Evolutionary conservation across 2,888 invertebrate genomes (phyloP).

Genomic region (Orthonychiurus folsomi): DNA sequence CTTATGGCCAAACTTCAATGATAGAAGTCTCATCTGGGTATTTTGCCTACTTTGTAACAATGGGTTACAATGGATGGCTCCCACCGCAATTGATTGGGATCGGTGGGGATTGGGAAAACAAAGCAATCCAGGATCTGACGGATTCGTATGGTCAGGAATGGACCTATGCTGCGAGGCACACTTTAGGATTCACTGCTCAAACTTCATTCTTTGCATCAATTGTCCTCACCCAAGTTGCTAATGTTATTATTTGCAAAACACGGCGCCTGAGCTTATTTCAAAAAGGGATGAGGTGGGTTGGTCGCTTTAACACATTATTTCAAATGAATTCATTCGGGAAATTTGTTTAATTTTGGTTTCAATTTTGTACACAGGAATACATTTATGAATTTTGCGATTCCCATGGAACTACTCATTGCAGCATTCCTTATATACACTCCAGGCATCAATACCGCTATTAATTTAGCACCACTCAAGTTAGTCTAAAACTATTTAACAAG

Average conservation of each 20-base stretch:
- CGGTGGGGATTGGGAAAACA: conserved; percentile 24
- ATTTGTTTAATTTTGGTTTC: background rate
- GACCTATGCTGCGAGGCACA: conserved; percentile 25
- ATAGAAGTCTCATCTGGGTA: conserved; percentile 31
- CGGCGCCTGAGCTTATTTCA: conserved; percentile 31
- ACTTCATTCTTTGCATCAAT: conserved; percentile 37
- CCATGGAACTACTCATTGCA: conserved; percentile 26
- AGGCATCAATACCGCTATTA: conserved; percentile 13
- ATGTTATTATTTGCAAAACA: conserved; percentile 36
- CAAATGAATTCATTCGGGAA: background rate
- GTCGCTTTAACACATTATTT: background rate
- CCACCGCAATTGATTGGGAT: conserved; percentile 24
- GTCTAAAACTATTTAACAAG: background rate
- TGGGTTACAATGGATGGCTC: conserved; percentile 32
- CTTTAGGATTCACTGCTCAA: conserved; percentile 27
- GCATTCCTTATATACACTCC: conserved; percentile 36
- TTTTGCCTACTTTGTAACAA: conserved; percentile 31
- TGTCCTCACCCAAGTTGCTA: conserved; percentile 34
- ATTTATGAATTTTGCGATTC: conserved; percentile 37
- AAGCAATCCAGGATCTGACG: conserved; percentile 30
- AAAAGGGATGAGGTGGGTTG: conserved; percentile 43
- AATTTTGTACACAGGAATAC: conserved; percentile 26
- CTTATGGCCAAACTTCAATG: conserved; percentile 35
- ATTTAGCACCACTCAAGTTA: conserved; percentile 9
- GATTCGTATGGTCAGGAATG: conserved; percentile 38